A percentile compares a stretch with the other conserved stretches of the same genome.
Evolutionary conservation across 2,113 vertebrate genomes (phyloP).

Genomic region (Peucedramus taeniatus): DNA sequence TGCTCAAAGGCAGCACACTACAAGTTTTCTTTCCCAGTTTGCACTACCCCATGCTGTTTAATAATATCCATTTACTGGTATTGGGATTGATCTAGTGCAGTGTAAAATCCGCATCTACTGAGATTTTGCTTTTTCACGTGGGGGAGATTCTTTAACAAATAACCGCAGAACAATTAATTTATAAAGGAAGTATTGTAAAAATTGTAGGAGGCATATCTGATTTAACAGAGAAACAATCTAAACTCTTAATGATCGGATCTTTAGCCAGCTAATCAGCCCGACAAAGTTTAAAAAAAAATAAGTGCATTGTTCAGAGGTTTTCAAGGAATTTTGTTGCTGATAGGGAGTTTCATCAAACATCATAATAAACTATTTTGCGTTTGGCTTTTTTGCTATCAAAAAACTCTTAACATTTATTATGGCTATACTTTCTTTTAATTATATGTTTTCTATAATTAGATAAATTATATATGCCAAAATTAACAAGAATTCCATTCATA

Average conservation of each 20-base stretch:
- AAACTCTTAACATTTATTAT: constrained; percentile 43
- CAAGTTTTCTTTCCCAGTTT: constrained; percentile 90
- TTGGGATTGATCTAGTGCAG: constrained; percentile 89
- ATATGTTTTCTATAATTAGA: constrained; percentile 57
- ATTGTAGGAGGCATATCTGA: constrained; percentile 54
- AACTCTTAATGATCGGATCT: constrained; percentile 56
- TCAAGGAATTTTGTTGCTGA: constrained; percentile 51
- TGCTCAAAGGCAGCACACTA: constrained; percentile 86
- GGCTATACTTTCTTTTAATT: constrained; percentile 25
- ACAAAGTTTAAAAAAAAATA: constrained; percentile 20
- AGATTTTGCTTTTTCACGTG: constrained; percentile 81
- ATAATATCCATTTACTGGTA: constrained; percentile 94
- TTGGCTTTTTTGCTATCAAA: constrained; percentile 34
- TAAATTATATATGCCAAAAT: constrained; percentile 47
- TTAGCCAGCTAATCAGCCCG: neutral
- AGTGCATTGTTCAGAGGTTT: constrained; percentile 33
- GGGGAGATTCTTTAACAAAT: constrained; percentile 83
- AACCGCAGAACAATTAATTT: constrained; percentile 80
- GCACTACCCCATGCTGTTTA: constrained; percentile 92
- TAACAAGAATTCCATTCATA: constrained; percentile 55
- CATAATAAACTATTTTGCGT: constrained; percentile 5
- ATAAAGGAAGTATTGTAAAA: constrained; percentile 72
- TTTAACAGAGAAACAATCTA: constrained; percentile 65
- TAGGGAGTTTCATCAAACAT: constrained; percentile 38
- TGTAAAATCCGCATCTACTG: constrained; percentile 83